Percentiles rank a stretch among this genome's conserved stretches.
These are phyloP conservation scores for Cygnus buccinator DNA, from an alignment of 2,113 vertebrate genomes.

Conservation along the genomic window DNA sequence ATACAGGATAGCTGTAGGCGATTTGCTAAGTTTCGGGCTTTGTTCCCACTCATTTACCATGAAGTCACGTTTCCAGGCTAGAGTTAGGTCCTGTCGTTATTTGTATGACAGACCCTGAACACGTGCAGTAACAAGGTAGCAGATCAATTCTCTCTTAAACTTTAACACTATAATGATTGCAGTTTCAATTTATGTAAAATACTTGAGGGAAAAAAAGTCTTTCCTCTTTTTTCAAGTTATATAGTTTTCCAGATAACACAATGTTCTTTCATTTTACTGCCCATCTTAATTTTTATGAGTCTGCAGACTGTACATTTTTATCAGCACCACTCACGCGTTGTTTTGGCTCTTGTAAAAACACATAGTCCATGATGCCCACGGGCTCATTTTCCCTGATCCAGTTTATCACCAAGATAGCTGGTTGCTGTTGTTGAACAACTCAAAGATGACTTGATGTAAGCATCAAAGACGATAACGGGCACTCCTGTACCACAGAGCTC, in stretches of 20 bases:
- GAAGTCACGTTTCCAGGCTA: neutral
- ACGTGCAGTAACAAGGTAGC: neutral
- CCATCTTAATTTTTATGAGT: neutral
- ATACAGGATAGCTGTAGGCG: neutral
- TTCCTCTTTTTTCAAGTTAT: rapidly evolving
- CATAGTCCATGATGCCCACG: rapidly evolving
- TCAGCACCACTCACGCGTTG: neutral
- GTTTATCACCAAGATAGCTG: neutral
- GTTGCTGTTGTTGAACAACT: neutral
- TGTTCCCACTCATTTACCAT: neutral
- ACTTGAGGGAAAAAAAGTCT: neutral
- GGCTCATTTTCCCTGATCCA: neutral
- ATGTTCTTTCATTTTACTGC: rapidly evolving
- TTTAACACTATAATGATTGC: neutral
- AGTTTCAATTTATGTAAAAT: neutral
- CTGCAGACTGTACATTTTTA: neutral
- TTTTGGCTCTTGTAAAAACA: neutral
- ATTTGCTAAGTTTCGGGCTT: neutral
- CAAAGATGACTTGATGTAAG: neutral
- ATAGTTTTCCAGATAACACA: neutral
- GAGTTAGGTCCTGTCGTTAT: neutral
- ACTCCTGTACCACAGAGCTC: neutral
- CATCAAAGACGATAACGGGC: neutral
- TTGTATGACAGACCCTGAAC: neutral
- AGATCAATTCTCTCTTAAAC: neutral